Conservation (phyloP, 2,888 invertebrate species). For the Caenorhabditis wallacei region DNA sequence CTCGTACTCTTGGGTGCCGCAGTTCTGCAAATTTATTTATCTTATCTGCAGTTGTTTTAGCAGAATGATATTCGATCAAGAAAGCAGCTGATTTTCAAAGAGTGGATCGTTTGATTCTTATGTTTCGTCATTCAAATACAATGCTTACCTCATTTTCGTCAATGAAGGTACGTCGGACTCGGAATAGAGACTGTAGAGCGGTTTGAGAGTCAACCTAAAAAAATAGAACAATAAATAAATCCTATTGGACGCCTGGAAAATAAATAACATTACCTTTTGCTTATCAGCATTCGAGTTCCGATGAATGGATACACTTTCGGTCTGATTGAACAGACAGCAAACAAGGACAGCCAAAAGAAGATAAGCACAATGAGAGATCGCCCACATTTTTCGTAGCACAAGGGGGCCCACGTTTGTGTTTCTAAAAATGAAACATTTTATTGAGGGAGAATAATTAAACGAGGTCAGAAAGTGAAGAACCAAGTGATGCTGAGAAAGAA, state of each 20-base stretch:
- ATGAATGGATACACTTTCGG: slow-evolving; percentile 18
- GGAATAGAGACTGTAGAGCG: background rate
- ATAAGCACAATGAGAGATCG: slow-evolving; percentile 16
- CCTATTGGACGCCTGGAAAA: background rate
- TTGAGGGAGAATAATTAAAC: background rate
- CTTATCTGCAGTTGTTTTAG: slow-evolving; percentile 1
- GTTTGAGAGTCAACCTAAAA: slow-evolving; percentile 5
- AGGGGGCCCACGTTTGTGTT: slow-evolving; percentile 61
- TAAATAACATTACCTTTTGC: background rate
- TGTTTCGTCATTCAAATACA: slow-evolving; percentile 3
- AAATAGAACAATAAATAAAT: background rate
- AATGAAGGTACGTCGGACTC: slow-evolving; percentile 42
- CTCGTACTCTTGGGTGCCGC: slow-evolving; percentile 55
- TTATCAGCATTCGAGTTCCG: background rate
- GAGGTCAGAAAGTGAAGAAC: slow-evolving; percentile 1
- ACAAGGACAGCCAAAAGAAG: slow-evolving; percentile 2
- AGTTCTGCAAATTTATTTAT: slow-evolving; percentile 62
- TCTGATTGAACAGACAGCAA: background rate
- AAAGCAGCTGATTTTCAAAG: slow-evolving; percentile 29
- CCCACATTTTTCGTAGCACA: slow-evolving; percentile 30
- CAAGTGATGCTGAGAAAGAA: background rate
- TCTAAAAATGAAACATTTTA: slow-evolving; percentile 1
- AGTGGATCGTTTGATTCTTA: background rate
- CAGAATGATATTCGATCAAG: slow-evolving; percentile 30
- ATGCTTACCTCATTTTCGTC: slow-evolving; percentile 47